phyloP scores from a whole-genome alignment of 2,888 invertebrate genomes.

The Aphodius granarius region DNA sequence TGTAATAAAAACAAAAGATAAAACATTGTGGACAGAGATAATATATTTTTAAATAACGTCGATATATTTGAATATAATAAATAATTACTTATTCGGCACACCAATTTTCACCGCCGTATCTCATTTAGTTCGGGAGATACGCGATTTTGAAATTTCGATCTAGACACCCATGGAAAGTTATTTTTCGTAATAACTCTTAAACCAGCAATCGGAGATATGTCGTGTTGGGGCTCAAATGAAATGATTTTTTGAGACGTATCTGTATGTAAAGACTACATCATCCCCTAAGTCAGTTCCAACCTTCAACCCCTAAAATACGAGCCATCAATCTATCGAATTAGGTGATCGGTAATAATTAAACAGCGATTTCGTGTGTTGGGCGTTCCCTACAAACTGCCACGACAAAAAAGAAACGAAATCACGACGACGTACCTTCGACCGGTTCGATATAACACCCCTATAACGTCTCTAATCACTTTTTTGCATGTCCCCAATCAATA shows the following conservation, averaged over 20 bases:
- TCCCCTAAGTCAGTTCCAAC: neutral
- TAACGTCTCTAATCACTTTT: neutral
- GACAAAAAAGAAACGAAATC: neutral
- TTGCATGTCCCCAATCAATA: neutral
- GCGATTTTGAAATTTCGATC: neutral
- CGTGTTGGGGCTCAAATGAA: neutral
- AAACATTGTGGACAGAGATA: neutral
- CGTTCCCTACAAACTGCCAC: neutral
- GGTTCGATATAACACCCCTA: neutral
- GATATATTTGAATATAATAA: neutral
- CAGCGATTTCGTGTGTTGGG: neutral
- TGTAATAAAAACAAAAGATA: neutral
- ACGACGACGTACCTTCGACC: neutral
- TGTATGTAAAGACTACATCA: neutral
- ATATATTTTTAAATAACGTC: neutral
- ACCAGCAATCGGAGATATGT: neutral
- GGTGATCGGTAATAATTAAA: neutral
- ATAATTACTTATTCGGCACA: neutral
- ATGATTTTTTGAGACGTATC: neutral
- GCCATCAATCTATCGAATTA: neutral
- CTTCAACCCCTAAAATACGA: neutral
- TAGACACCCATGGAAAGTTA: neutral
- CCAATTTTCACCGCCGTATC: neutral
- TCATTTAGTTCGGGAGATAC: neutral
- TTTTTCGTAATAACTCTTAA: neutral